Percentiles rank a stretch among this genome's conserved stretches.
Evolutionary conservation across 1,140 invertebrate genomes (phyloP).

Genomic region (Armadillidium nasatum): DNA sequence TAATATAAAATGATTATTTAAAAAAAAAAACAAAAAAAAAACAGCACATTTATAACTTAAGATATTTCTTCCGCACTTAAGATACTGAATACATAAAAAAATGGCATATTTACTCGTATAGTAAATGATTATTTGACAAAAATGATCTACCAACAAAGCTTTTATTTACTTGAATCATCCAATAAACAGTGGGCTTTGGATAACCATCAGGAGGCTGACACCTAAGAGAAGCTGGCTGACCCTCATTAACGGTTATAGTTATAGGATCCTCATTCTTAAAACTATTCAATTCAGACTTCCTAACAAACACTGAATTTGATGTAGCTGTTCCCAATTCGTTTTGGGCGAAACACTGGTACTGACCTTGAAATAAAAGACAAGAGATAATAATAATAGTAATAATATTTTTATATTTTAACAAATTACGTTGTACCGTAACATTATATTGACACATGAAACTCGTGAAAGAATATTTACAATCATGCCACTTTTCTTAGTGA

Average conservation of each 20-base stretch:
- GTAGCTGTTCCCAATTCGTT: slow-evolving; percentile 92
- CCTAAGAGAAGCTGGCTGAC: slow-evolving; percentile 75
- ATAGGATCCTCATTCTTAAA: slow-evolving; percentile 71
- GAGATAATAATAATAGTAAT: no score
- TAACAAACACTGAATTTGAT: slow-evolving; percentile 87
- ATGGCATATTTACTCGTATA: background rate
- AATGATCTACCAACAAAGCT: background rate
- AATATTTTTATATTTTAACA: no score
- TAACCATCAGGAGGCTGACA: slow-evolving; percentile 89
- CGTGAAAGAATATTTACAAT: no score
- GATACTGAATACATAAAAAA: background rate
- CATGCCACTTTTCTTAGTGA: no score
- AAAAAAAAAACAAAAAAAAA: background rate
- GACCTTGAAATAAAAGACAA: no score
- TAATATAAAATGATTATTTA: no score
- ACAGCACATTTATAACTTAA: background rate
- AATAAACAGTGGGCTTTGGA: slow-evolving; percentile 88
- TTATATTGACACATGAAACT: no score
- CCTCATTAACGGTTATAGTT: slow-evolving; percentile 68
- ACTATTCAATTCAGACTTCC: slow-evolving; percentile 86
- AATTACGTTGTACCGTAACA: no score
- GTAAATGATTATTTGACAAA: background rate
- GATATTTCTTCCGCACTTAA: background rate
- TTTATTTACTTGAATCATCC: slow-evolving; percentile 67
- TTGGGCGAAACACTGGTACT: slow-evolving; percentile 91